Evolutionary conservation across 2,888 invertebrate species (phyloP).

Genomic region (Vanessa cardui): DNA sequence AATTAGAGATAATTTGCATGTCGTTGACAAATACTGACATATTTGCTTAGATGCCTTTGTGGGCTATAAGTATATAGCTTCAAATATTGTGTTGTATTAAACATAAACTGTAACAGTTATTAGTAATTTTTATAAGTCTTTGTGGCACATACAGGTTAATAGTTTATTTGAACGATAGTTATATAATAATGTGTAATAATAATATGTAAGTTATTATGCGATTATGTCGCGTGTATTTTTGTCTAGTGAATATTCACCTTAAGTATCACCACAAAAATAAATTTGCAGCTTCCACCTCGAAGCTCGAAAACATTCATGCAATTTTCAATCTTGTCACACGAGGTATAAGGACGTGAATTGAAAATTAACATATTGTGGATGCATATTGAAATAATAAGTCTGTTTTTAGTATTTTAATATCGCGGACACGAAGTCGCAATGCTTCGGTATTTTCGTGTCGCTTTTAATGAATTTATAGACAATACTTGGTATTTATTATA

Average conservation of each 20-base stretch:
- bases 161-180: no score
- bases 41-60: no score
- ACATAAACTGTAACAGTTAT: no score
- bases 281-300: background rate
- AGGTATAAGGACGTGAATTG: slow-evolving; percentile 33
- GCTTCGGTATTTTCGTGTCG: slow-evolving; percentile 53
- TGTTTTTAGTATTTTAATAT: slow-evolving; percentile 69
- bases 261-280: background rate
- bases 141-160: no score
- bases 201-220: no score
- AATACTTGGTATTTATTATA: slow-evolving; percentile 43
- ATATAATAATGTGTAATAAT: no score
- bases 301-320: slow-evolving; percentile 3
- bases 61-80: no score
- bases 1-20: no score
- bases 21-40: no score
- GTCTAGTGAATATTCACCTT: background rate
- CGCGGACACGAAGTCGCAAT: slow-evolving; percentile 65
- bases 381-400: slow-evolving; percentile 35
- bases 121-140: no score
- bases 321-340: slow-evolving; percentile 40
- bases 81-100: no score
- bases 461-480: slow-evolving; percentile 72
- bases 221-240: slow-evolving; percentile 40
- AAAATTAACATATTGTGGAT: background rate